phyloP scores from a whole-genome alignment of 2,888 invertebrate genomes.

The Ennomos quercinarius region DNA sequence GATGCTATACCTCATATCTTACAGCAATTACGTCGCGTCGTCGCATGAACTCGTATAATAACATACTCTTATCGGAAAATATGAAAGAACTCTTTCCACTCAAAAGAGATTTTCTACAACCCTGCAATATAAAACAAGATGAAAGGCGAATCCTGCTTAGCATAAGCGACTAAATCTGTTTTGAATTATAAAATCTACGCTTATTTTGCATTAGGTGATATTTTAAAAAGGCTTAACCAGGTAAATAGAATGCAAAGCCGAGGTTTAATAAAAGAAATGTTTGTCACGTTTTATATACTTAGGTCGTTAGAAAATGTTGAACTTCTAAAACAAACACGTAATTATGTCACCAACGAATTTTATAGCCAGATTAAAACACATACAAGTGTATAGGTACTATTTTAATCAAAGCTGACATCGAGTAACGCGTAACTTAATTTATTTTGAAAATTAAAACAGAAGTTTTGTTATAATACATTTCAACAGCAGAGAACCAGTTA shows the following conservation, averaged over 20 bases:
- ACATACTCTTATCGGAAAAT: constrained; percentile 39
- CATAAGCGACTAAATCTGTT: constrained; percentile 64
- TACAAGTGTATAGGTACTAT: neutral
- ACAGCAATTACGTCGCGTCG: constrained; percentile 37
- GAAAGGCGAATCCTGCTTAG: constrained; percentile 67
- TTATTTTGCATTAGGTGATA: constrained; percentile 53
- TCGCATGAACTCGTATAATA: constrained; percentile 32
- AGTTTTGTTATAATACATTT: constrained; percentile 1
- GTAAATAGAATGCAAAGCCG: constrained; percentile 20
- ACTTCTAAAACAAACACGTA: constrained; percentile 14
- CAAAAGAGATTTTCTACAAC: constrained; percentile 49
- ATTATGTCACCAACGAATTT: constrained; percentile 7
- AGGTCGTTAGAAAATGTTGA: constrained; percentile 15
- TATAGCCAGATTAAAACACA: constrained; percentile 5
- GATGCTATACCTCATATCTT: constrained; percentile 28
- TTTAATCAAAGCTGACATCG: constrained; percentile 16
- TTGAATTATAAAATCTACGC: constrained; percentile 44
- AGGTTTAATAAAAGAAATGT: constrained; percentile 18
- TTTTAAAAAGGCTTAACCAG: constrained; percentile 45
- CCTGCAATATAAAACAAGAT: constrained; percentile 67
- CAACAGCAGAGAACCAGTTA: neutral
- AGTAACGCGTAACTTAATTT: neutral
- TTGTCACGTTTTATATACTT: constrained; percentile 15
- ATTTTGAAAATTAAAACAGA: constrained; percentile 9
- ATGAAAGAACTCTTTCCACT: constrained; percentile 48